phyloP scores from a whole-genome alignment of 2,797 vertebrate genomes.

The Carcharodon carcharias region DNA sequence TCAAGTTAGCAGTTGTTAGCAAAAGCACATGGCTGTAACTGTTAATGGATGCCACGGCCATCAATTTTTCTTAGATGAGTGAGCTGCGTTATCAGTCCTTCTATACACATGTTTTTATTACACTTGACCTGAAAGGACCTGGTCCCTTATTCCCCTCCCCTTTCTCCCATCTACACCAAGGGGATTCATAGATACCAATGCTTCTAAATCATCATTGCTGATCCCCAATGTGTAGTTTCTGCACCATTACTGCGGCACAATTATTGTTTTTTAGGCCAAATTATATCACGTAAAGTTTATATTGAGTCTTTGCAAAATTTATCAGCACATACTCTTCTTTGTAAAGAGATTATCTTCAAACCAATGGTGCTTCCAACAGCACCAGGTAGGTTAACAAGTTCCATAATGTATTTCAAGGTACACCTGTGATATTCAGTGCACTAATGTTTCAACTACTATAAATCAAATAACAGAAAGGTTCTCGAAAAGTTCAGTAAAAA shows the following conservation, averaged over 20 bases:
- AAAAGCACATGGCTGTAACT: neutral
- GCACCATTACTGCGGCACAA: neutral
- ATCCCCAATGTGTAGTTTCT: neutral
- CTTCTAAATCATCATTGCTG: neutral
- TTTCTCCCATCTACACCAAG: neutral
- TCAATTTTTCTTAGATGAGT: neutral
- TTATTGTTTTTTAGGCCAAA: neutral
- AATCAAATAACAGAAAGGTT: too few relatives aligned
- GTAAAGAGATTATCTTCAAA: neutral
- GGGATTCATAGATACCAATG: neutral
- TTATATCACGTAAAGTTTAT: neutral
- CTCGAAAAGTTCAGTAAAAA: too few relatives aligned
- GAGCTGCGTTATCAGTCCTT: neutral
- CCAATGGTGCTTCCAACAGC: neutral
- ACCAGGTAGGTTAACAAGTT: neutral
- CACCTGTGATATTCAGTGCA: too few relatives aligned
- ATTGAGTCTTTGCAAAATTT: neutral
- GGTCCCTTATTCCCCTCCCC: neutral
- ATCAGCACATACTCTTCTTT: neutral
- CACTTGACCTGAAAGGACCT: neutral
- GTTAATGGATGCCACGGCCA: neutral
- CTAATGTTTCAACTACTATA: too few relatives aligned
- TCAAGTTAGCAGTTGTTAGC: neutral
- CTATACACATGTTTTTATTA: neutral
- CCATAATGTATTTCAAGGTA: neutral